These are phyloP conservation scores for Amphiprion percula DNA, from an alignment of 2,113 vertebrate genomes.

Conservation along the genomic window DNA sequence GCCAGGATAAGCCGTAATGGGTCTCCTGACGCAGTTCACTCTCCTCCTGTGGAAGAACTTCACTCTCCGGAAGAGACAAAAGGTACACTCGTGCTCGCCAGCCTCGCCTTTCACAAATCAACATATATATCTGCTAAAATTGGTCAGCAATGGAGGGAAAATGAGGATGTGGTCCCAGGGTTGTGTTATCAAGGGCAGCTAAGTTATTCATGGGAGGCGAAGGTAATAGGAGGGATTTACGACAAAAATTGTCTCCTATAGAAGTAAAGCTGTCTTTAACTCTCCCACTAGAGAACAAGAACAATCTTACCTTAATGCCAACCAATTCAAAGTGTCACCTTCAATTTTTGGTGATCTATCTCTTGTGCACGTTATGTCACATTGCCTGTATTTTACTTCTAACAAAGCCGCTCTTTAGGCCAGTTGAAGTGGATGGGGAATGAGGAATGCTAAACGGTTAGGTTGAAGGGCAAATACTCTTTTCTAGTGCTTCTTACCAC, in stretches of 20 bases:
- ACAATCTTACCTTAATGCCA: slow-evolving; percentile 75
- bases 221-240: slow-evolving; percentile 73
- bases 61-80: slow-evolving; percentile 86
- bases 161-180: slow-evolving; percentile 51
- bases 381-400: slow-evolving; percentile 55
- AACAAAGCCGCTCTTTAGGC: slow-evolving; percentile 53
- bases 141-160: slow-evolving; percentile 58
- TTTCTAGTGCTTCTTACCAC: neutral
- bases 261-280: slow-evolving; percentile 70
- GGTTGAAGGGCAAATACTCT: slow-evolving; percentile 65
- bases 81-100: slow-evolving; percentile 76
- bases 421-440: slow-evolving; percentile 38
- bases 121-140: slow-evolving; percentile 46
- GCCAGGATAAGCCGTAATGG: slow-evolving; percentile 82
- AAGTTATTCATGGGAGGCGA: slow-evolving; percentile 70
- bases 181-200: slow-evolving; percentile 67
- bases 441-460: slow-evolving; percentile 56
- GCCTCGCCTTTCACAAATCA: slow-evolving; percentile 33
- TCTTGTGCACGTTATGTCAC: slow-evolving; percentile 69
- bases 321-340: slow-evolving; percentile 81
- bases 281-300: slow-evolving; percentile 68
- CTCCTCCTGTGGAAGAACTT: slow-evolving; percentile 89
- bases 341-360: slow-evolving; percentile 75
- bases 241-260: slow-evolving; percentile 67
- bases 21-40: slow-evolving; percentile 84